Evolutionary conservation across 1,140 invertebrate genomes (phyloP), one percentile per base, ranked within the genome.

Genomic region (Dryas iulia): DNA sequence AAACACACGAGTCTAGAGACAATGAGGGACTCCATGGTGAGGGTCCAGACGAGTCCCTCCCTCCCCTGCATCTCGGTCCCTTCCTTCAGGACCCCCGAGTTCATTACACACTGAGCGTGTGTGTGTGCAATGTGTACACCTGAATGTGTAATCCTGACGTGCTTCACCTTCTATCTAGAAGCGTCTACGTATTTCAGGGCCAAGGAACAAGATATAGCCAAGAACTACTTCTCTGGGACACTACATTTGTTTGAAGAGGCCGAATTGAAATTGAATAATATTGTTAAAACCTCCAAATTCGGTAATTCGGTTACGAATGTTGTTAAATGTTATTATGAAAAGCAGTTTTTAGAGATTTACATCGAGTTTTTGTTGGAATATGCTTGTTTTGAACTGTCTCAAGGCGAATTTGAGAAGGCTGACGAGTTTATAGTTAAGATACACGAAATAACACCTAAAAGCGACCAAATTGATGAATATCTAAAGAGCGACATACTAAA

Each of bases 211-310:
- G 65, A 77, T 4, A 86, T 86, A 18, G 87, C 87, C 0, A 72
- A 58, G 4, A 85, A 85, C 71, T 89, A 91, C 31, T 89, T 83
- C 60, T 66, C 79, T 6, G 87, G 87, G 0, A 72, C 81, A 0
- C 5, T 75, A 0, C 63, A 73, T 30, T 69, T 61, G n/a, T 80
- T 88, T 12, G 33, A 58, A 3, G 18, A 74, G 7, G 77, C 78
- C 0, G 75, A 86, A 57, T 3, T 0, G 2, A 89, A 82, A 63
- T 65, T 88, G 2, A 78, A 62, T 24, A 18, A 21, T 0, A 61
- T 71, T 6, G 65, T 79, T 6, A 30, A 71, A 0, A 33, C n/a
- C 1, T 70, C 67, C 8, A 72, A 54, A 25, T 82, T 70, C 25
- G 70, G 83, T 11, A 52, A 67, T 5, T 79, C 74, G 11, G 31